Conservation (phyloP, 2,113 vertebrate genomes). For the Oxyura jamaicensis region DNA sequence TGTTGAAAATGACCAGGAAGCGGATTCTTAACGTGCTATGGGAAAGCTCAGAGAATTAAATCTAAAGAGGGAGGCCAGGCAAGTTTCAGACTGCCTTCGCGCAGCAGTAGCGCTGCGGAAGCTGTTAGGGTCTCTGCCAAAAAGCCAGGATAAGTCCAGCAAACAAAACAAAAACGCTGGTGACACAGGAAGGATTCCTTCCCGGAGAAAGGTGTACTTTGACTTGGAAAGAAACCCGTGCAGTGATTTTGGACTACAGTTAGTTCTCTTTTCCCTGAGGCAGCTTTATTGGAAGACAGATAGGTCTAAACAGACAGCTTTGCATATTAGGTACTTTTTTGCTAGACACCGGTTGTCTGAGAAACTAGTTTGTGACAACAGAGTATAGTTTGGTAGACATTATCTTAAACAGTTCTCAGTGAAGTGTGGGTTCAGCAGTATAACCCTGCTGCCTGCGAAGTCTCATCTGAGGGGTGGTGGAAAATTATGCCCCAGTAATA, state of each 20-base stretch:
- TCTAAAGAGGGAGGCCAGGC: background rate
- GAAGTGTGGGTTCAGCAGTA: conserved; percentile 37
- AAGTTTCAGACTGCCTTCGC: conserved; percentile 2
- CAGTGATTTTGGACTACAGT: background rate
- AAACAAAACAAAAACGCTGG: background rate
- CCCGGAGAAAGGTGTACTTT: background rate
- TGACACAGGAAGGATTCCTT: background rate
- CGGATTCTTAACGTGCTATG: background rate
- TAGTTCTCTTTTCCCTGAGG: conserved; percentile 22
- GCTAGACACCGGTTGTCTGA: conserved; percentile 6
- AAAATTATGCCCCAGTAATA: conserved; percentile 55
- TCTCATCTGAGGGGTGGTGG: background rate
- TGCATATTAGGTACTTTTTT: conserved; percentile 60
- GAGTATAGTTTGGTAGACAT: conserved; percentile 17
- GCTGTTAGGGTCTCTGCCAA: conserved; percentile 3
- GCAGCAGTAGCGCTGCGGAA: background rate
- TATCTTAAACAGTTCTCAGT: conserved; percentile 17
- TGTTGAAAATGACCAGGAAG: conserved; percentile 55
- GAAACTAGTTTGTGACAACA: conserved; percentile 56
- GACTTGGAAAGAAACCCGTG: background rate
- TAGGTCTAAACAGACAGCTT: conserved; percentile 59
- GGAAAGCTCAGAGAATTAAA: conserved; percentile 1
- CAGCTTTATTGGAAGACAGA: conserved; percentile 29
- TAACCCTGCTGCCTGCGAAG: background rate
- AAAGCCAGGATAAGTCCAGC: background rate